These are phyloP conservation scores for Zenarchopterus dispar DNA, from an alignment of 2,797 vertebrate species.

Conservation along the genomic window DNA sequence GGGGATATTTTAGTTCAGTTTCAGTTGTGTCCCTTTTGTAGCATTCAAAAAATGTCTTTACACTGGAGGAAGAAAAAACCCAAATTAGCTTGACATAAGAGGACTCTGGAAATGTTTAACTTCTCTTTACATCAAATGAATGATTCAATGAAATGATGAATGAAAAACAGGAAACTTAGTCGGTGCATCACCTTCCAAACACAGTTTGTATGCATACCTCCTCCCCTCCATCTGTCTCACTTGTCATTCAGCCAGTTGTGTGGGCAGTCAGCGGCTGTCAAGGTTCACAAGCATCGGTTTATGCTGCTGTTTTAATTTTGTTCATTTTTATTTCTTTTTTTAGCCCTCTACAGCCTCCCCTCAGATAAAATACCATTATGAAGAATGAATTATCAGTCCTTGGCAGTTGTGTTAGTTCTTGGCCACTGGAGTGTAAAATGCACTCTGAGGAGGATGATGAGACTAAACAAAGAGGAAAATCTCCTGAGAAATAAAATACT, in stretches of 20 bases:
- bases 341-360: slow-evolving; percentile 48
- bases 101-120: too few relatives aligned
- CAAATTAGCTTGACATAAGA: too few relatives aligned
- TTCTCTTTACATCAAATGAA: too few relatives aligned
- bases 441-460: slow-evolving; percentile 51
- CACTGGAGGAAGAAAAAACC: too few relatives aligned
- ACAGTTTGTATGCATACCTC: slow-evolving; percentile 12
- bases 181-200: slow-evolving; percentile 12
- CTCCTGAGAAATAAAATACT: slow-evolving; percentile 43
- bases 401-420: slow-evolving; percentile 56
- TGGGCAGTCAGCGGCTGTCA: slow-evolving; percentile 53
- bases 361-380: slow-evolving; percentile 56
- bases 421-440: slow-evolving; percentile 59
- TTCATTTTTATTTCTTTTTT: slow-evolving; percentile 40
- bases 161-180: not conserved
- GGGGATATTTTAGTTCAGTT: too few relatives aligned
- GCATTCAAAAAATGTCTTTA: too few relatives aligned
- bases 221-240: slow-evolving; percentile 21
- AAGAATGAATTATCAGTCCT: slow-evolving; percentile 64
- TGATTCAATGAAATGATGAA: too few relatives aligned
- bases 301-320: slow-evolving; percentile 64
- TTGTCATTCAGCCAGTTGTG: slow-evolving; percentile 35
- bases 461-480: slow-evolving; percentile 43
- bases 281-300: slow-evolving; percentile 60
- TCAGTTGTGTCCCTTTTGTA: too few relatives aligned